phyloP scores from a whole-genome alignment of 2,113 vertebrate species.

The Chionomys nivalis region DNA sequence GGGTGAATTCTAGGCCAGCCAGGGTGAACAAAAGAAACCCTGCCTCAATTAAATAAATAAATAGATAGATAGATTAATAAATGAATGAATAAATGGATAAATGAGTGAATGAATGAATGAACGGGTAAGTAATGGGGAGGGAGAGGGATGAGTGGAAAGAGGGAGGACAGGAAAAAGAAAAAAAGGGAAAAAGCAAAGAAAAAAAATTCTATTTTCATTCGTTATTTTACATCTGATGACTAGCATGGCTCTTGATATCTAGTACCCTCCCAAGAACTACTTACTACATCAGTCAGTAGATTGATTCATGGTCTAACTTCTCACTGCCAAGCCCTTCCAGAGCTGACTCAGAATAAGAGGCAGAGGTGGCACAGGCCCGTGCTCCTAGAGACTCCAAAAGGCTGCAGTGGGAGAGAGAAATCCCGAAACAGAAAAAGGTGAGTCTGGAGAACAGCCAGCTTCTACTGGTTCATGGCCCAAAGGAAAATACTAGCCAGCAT shows the following conservation, averaged over 20 bases:
- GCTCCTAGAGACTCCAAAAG: not conserved
- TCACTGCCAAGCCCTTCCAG: not conserved
- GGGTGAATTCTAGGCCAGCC: not conserved
- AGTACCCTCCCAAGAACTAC: not conserved
- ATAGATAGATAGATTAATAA: too few relatives aligned
- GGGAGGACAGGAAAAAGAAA: too few relatives aligned
- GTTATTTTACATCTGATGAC: constrained; percentile 29
- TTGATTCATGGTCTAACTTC: not conserved
- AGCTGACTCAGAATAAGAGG: constrained; percentile 10
- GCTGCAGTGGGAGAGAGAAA: not conserved
- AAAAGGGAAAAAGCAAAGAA: not conserved
- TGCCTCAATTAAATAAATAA: not conserved
- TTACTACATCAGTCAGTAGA: not conserved
- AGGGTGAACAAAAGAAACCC: not conserved
- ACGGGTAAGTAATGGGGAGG: not conserved
- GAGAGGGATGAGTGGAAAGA: not conserved
- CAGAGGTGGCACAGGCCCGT: not conserved
- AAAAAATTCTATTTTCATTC: not conserved
- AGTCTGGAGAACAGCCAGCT: not conserved
- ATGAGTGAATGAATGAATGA: too few relatives aligned
- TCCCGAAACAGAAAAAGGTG: not conserved
- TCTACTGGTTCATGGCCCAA: constrained; percentile 36
- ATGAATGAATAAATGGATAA: fast-evolving
- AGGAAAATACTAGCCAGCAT: constrained; percentile 10
- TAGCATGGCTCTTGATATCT: not conserved